Evolutionary conservation across 2,113 vertebrate genomes (phyloP).

Genomic region (Tonatia bakeri): DNA sequence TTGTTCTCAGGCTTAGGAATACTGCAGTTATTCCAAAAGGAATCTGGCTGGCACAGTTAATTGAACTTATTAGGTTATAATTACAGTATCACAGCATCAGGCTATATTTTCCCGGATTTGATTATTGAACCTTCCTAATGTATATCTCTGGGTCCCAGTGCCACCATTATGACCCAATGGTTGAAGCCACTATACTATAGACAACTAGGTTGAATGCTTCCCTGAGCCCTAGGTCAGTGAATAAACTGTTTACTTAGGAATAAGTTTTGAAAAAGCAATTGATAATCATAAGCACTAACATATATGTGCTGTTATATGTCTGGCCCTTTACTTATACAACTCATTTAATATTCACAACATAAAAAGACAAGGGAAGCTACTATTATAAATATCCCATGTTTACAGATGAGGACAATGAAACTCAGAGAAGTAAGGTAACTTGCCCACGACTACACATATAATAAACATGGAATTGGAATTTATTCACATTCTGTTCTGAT

Average conservation of each 20-base stretch:
- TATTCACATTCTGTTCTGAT: slow-evolving; percentile 33
- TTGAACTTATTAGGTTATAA: slow-evolving; percentile 49
- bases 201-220: neutral
- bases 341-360: neutral
- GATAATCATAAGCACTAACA: neutral
- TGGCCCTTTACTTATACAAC: neutral
- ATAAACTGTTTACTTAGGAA: slow-evolving; percentile 26
- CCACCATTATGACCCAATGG: neutral
- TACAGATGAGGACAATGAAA: slow-evolving; percentile 15
- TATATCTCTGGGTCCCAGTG: neutral
- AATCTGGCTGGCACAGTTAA: slow-evolving; percentile 53
- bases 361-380: neutral
- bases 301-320: neutral
- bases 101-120: slow-evolving; percentile 5
- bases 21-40: slow-evolving; percentile 38
- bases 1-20: slow-evolving; percentile 51
- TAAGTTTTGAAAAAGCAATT: neutral
- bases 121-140: slow-evolving; percentile 43
- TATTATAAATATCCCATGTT: neutral
- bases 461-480: slow-evolving; percentile 16
- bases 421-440: neutral
- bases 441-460: neutral
- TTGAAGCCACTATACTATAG: neutral
- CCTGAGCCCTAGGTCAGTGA: neutral
- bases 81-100: slow-evolving; percentile 35